Conservation (phyloP, 2,113 vertebrate species). For the Acrocephalus arundinaceus region DNA sequence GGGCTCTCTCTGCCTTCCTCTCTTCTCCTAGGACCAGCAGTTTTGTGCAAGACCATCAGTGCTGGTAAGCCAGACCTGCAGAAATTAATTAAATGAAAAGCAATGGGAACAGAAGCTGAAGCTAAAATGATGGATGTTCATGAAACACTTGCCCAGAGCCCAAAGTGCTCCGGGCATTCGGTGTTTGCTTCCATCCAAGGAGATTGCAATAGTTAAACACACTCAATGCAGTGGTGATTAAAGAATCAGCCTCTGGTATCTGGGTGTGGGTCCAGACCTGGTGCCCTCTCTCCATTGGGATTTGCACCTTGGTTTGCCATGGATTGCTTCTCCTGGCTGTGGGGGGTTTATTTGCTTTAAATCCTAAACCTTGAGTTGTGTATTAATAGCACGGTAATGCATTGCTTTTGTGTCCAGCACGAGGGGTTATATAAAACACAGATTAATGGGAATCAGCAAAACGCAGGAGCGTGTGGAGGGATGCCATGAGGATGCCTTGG, state of each 20-base stretch:
- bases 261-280: background rate
- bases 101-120: background rate
- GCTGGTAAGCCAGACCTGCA: background rate
- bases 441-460: constrained; percentile 38
- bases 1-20: background rate
- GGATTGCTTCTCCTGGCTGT: background rate
- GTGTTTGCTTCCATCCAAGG: background rate
- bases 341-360: background rate
- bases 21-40: background rate
- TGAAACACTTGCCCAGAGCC: background rate
- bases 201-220: background rate
- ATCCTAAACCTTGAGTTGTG: background rate
- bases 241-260: background rate
- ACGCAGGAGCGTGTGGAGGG: background rate
- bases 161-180: background rate
- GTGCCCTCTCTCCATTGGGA: background rate
- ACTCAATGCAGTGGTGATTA: background rate
- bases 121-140: background rate
- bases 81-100: constrained; percentile 37
- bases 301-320: background rate
- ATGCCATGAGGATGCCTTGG: background rate
- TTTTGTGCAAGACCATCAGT: background rate
- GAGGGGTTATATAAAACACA: constrained; percentile 22
- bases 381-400: background rate
- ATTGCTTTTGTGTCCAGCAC: background rate